phyloP scores from a whole-genome alignment of 2,888 invertebrate species.

The Dimorphilus gyrociliatus region DNA sequence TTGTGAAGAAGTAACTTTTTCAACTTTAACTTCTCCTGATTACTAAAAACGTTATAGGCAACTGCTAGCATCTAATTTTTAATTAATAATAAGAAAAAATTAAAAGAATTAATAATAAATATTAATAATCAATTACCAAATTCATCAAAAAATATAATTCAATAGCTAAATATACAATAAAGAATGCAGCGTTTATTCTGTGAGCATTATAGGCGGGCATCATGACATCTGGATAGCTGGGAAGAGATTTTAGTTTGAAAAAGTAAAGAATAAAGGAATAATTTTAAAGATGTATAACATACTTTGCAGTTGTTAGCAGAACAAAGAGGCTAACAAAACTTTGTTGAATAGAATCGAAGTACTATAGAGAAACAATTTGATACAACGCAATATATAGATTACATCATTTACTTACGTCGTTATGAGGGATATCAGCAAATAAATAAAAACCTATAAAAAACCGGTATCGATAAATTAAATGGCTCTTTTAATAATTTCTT shows the following conservation, averaged over 20 bases:
- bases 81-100: conserved; percentile 5
- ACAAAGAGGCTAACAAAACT: conserved; percentile 77
- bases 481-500: conserved; percentile 9
- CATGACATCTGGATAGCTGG: conserved; percentile 81
- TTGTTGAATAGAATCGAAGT: conserved; percentile 59
- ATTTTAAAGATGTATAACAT: too few species aligned
- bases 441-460: conserved; percentile 49
- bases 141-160: conserved; percentile 75
- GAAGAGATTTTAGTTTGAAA: too few species aligned
- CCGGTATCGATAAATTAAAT: conserved; percentile 3
- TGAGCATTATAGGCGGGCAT: conserved; percentile 69
- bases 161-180: conserved; percentile 65
- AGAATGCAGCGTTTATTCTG: conserved; percentile 67
- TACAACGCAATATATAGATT: not conserved
- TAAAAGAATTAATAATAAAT: conserved; percentile 3
- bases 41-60: conserved; percentile 72
- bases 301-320: conserved; percentile 77
- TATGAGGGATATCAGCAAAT: conserved; percentile 55
- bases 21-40: conserved; percentile 68
- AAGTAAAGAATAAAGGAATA: too few species aligned
- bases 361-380: conserved; percentile 29
- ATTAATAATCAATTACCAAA: conserved; percentile 45
- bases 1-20: conserved; percentile 63
- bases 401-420: conserved; percentile 40
- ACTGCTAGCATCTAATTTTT: conserved; percentile 72